These are phyloP conservation scores for Mirounga angustirostris DNA, from an alignment of 2,113 vertebrate species.

Conservation along the genomic window DNA sequence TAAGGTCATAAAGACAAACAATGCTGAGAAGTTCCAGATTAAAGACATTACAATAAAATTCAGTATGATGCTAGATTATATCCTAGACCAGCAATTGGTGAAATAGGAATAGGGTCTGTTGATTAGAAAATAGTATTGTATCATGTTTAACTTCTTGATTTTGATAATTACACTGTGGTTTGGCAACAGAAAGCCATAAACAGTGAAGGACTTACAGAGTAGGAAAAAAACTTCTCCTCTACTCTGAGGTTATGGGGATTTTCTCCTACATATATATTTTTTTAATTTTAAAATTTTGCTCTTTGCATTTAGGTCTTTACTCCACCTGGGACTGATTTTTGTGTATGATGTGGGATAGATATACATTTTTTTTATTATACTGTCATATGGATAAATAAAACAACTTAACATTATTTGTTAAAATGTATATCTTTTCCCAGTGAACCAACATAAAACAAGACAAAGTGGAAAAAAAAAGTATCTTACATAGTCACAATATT, in stretches of 20 bases:
- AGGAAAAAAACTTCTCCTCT: neutral
- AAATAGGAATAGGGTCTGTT: neutral
- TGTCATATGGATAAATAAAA: neutral
- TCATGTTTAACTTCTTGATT: neutral
- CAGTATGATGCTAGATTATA: neutral
- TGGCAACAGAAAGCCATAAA: neutral
- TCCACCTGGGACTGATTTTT: neutral
- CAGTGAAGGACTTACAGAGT: neutral
- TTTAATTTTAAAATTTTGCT: constrained; percentile 6
- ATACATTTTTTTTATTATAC: neutral
- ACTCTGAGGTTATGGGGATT: neutral
- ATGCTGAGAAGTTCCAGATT: constrained; percentile 16
- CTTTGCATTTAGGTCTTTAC: constrained; percentile 1
- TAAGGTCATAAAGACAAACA: neutral
- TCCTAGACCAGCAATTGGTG: neutral
- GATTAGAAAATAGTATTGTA: neutral
- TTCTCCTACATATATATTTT: neutral
- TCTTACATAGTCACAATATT: neutral
- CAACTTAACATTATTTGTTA: neutral
- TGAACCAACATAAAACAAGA: neutral
- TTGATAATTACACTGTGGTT: neutral
- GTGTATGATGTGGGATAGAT: neutral
- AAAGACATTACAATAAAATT: constrained; percentile 7
- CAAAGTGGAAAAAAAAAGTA: neutral
- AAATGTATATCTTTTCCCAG: neutral